Base-by-base conservation (phyloP, 2,888 invertebrate genomes). In the Ectemnius continuus region DNA sequence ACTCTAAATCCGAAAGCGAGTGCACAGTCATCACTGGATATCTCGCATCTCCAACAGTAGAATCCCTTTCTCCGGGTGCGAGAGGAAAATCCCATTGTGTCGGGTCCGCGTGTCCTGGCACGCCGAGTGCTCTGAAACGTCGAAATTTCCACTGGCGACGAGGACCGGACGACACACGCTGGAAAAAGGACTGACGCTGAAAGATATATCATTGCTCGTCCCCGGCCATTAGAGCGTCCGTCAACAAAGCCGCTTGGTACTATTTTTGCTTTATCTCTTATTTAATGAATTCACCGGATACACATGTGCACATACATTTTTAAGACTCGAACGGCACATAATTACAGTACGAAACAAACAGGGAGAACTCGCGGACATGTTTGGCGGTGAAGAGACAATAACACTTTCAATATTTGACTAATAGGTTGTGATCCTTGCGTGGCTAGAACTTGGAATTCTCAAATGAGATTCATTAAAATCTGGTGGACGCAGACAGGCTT, bases 191-290 rank as follows among this genome's bases (percentile, higher is more conserved):
- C 14, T 28, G 60, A 28, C n/a, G 60, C 28, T 28, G 36, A 36
- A 60, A 36, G 28, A 75, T 59, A 52, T 66, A 64, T 61, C 60
- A 59, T 56, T 65, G 60, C 62, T 64, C 73, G 60, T 75, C 48
- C 52, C 52, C 64, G 75, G 52, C 72, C 64, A 76, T 81, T 79
- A 73, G 62, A 75, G 67, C 67, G 48, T 36, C 71, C 69, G 61
- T 62, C 64, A 58, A 67, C 73, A 70, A 63, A 63, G 57, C 60
- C 59, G 61, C 63, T 67, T 45, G 63, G 68, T 64, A 84, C 80
- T 77, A 81, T 82, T 83, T 79, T 75, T 79, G 78, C 70, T 76
- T 76, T 76, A 78, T 76, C 76, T 75, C 72, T 46, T 63, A 70
- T 68, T 78, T 79, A 80, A 84, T 83, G 79, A 84, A 83, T 82